Conservation (phyloP, 1,140 invertebrate genomes). For the Rhopalosiphum maidis region DNA sequence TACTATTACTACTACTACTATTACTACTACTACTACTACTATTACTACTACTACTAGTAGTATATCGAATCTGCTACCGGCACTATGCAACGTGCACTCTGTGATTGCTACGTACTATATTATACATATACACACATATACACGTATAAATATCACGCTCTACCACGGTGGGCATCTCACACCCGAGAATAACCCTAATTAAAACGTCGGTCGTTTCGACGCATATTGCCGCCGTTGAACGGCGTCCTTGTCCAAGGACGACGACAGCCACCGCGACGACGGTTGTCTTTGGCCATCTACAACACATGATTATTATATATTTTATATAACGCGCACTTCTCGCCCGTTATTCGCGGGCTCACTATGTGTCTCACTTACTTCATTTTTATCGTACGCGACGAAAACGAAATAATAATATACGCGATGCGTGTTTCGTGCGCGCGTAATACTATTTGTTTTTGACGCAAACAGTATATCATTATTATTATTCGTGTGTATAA, state of each 20-base stretch:
- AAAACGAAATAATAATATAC: background rate
- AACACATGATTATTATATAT: background rate
- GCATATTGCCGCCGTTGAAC: background rate
- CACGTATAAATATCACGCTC: background rate
- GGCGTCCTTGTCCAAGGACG: conserved; percentile 38
- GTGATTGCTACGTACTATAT: background rate
- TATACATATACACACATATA: background rate
- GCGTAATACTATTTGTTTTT: background rate
- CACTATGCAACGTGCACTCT: no score
- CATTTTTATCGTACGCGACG: background rate
- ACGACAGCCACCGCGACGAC: background rate
- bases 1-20: background rate
- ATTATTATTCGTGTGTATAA: background rate
- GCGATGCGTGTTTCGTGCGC: background rate
- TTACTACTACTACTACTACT: background rate
- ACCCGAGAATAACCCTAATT: background rate
- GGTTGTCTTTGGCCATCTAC: background rate
- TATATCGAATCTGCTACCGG: no score
- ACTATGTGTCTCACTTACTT: background rate
- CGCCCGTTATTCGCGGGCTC: background rate
- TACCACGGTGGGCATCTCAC: background rate
- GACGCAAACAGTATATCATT: background rate
- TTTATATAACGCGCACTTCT: background rate
- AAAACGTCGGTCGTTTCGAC: background rate
- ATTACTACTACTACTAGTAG: background rate